phyloP scores from a whole-genome alignment of 2,797 vertebrate species.

The Florisuga fusca region DNA sequence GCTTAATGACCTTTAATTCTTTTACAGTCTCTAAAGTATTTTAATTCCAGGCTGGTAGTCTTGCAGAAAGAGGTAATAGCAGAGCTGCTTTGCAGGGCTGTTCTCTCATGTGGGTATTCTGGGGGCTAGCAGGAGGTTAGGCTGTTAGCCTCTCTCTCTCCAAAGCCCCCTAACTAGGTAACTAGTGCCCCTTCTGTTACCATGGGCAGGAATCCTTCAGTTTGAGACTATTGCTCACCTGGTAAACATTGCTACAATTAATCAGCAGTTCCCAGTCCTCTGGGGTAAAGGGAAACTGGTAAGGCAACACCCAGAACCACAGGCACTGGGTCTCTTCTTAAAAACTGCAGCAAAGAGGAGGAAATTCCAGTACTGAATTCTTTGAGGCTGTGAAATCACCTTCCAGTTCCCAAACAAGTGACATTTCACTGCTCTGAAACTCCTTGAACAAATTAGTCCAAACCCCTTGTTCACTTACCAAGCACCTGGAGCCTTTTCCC shows the following conservation, averaged over 20 bases:
- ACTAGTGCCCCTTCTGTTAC: not conserved
- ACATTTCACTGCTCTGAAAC: not conserved
- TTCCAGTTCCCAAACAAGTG: not conserved
- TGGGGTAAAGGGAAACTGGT: not conserved
- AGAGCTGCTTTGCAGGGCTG: not conserved
- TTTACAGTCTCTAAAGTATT: not conserved
- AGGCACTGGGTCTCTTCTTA: not conserved
- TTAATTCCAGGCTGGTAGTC: not conserved
- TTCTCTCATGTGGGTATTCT: not conserved
- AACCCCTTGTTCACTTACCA: slow-evolving; percentile 74
- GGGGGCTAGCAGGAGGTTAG: not conserved
- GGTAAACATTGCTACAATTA: not conserved
- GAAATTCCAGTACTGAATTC: not conserved
- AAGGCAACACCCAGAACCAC: not conserved
- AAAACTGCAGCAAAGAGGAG: too few relatives aligned
- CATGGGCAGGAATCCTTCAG: too few relatives aligned
- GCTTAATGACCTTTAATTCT: not conserved
- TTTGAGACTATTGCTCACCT: not conserved
- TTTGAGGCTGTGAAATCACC: not conserved
- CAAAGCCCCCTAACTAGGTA: too few relatives aligned
- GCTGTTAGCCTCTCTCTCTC: not conserved
- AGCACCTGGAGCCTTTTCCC: slow-evolving; percentile 80
- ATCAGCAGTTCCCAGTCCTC: not conserved
- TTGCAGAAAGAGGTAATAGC: not conserved
- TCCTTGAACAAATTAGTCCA: not conserved